Conservation (phyloP, 1,140 invertebrate genomes). For the Bathynomus jamesi region DNA sequence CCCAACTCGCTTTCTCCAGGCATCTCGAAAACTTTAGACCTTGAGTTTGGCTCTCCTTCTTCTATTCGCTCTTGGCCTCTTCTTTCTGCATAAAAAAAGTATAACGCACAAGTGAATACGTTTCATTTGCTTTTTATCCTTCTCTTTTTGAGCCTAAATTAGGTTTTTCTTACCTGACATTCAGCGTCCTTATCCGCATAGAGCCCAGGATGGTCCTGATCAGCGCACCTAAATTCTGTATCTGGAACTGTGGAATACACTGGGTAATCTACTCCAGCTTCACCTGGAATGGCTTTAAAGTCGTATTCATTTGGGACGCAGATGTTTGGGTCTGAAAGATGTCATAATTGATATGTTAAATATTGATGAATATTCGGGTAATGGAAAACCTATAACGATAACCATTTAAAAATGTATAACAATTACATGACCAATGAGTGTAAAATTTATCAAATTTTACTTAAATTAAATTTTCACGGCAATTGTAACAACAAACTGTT, state of each 20-base stretch:
- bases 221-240: constrained; percentile 45
- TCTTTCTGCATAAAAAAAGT: no score
- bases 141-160: no score
- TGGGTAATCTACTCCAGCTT: constrained; percentile 46
- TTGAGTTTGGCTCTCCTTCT: no score
- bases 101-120: no score
- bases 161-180: constrained; percentile 46
- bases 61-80: no score
- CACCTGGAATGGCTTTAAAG: constrained; percentile 41
- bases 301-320: constrained; percentile 35
- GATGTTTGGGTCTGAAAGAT: constrained; percentile 24
- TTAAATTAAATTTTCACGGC: neutral
- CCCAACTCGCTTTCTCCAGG: no score
- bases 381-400: neutral
- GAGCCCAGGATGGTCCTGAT: constrained; percentile 46
- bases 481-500: neutral
- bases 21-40: no score
- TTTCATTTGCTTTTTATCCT: no score
- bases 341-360: neutral
- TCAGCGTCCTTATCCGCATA: constrained; percentile 46
- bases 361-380: no score
- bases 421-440: no score
- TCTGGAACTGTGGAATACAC: constrained; percentile 42
- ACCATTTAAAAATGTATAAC: neutral
- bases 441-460: neutral